Percentiles rank a stretch among this genome's conserved stretches.
These are phyloP conservation scores for Neoaliturus tenellus DNA, from an alignment of 2,888 invertebrate genomes.

Conservation along the genomic window DNA sequence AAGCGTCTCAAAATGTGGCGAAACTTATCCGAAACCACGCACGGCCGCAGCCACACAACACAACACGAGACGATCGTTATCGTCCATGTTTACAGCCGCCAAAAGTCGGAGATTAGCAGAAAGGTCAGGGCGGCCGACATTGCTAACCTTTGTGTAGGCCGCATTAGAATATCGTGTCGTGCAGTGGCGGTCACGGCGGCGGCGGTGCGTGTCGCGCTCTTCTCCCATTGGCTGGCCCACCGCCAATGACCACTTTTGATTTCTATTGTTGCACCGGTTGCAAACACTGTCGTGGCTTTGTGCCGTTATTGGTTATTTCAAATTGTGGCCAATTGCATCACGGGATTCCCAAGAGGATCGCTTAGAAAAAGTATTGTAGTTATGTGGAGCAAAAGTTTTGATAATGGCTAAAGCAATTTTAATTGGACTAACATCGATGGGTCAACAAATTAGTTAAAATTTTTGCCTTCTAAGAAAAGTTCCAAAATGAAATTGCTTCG, in stretches of 20 bases:
- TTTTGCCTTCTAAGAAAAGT: too few species aligned
- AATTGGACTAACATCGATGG: too few species aligned
- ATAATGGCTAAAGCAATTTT: too few species aligned
- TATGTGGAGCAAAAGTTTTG: too few species aligned
- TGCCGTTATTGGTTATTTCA: background rate
- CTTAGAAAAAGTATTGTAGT: too few species aligned
- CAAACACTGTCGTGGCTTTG: background rate
- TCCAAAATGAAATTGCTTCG: too few species aligned
- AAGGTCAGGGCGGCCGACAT: slow-evolving; percentile 38
- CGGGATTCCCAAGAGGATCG: background rate
- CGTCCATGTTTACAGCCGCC: slow-evolving; percentile 27
- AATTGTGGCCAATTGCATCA: background rate
- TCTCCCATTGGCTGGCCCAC: background rate
- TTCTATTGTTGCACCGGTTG: slow-evolving; percentile 16
- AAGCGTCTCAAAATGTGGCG: too few species aligned
- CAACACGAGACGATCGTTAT: background rate
- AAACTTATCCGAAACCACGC: background rate
- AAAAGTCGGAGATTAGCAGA: slow-evolving; percentile 26
- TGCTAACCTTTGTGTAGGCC: slow-evolving; percentile 36
- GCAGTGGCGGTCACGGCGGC: background rate
- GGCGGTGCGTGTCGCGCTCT: background rate
- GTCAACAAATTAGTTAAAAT: too few species aligned
- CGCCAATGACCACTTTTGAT: slow-evolving; percentile 1
- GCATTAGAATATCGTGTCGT: slow-evolving; percentile 44
- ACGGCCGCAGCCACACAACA: background rate